Evolutionary conservation across 30 jellyfish, hydroid and myxozoan genomes (phyloP).

Genomic region (Cassiopea xamachana): DNA sequence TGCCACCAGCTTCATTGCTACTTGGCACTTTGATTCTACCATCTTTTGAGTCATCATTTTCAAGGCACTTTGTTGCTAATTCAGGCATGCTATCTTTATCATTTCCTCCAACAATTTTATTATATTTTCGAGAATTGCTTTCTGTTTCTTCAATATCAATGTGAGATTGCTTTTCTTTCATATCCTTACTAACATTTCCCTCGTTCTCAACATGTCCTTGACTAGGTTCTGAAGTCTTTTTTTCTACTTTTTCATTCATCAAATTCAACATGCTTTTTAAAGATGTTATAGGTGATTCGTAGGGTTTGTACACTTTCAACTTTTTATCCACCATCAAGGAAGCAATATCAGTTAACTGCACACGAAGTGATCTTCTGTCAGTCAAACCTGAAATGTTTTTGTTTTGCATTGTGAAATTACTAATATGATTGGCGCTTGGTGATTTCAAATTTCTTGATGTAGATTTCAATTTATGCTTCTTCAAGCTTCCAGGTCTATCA

Average conservation of each 20-base stretch:
- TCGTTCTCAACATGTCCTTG: background rate
- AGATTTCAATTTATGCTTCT: background rate
- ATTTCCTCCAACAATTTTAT: no score
- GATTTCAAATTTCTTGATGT: background rate
- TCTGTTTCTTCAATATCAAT: background rate
- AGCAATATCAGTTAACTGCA: background rate
- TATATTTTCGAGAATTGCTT: background rate
- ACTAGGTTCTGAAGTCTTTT: background rate
- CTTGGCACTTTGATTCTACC: no score
- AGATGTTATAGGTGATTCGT: background rate
- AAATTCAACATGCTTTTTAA: background rate
- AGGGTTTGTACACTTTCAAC: background rate
- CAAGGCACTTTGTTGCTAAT: no score
- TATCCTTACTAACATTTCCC: background rate
- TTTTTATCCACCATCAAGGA: background rate
- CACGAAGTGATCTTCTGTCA: conserved; percentile 5
- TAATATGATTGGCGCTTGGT: background rate
- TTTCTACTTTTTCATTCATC: background rate
- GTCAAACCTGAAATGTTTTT: background rate
- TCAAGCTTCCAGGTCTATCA: background rate
- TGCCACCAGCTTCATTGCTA: no score
- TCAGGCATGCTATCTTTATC: no score
- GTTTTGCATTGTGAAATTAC: background rate
- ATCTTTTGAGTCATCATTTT: no score
- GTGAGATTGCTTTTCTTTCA: no score